Percentiles rank a stretch among this genome's conserved stretches.
phyloP scores from a whole-genome alignment of 2,888 invertebrate genomes.

The Chaetoderma sp. region DNA sequence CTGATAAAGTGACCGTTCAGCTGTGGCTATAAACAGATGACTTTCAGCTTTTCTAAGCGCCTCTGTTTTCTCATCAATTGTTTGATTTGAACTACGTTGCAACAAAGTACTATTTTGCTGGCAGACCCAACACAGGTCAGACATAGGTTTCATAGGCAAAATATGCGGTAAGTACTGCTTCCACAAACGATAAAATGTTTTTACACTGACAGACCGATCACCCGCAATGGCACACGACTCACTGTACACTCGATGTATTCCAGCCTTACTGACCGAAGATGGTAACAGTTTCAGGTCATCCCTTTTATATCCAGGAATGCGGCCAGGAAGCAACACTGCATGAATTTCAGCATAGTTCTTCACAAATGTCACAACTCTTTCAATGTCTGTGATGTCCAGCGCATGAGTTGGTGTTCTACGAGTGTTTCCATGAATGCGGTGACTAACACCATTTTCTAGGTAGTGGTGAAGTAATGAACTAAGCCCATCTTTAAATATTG shows the following conservation, averaged over 20 bases:
- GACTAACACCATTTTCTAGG: too few relatives aligned
- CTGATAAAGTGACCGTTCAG: too few relatives aligned
- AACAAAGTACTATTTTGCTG: constrained; percentile 23
- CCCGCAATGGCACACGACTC: neutral
- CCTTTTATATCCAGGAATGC: constrained; percentile 20
- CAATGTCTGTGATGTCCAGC: constrained; percentile 14
- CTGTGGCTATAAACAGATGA: too few relatives aligned
- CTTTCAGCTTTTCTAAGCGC: too few relatives aligned
- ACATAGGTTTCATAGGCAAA: constrained; percentile 18
- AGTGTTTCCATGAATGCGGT: too few relatives aligned
- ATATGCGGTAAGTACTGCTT: constrained; percentile 19
- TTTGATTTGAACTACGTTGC: constrained; percentile 4
- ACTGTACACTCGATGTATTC: constrained; percentile 3
- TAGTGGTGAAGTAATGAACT: too few relatives aligned
- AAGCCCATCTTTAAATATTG: too few relatives aligned
- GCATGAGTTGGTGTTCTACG: too few relatives aligned
- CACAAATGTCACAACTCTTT: constrained; percentile 18
- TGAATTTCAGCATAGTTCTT: constrained; percentile 23
- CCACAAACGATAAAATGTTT: constrained; percentile 12
- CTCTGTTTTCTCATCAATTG: too few relatives aligned
- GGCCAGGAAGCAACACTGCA: constrained; percentile 27
- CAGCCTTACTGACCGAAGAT: constrained; percentile 5
- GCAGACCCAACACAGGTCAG: constrained; percentile 34
- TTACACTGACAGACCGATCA: neutral
- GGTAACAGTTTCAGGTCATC: constrained; percentile 23